Evolutionary conservation across 2,888 invertebrate species (phyloP), one percentile per base, ranked within the genome.

Genomic region (Phengaris alcon): DNA sequence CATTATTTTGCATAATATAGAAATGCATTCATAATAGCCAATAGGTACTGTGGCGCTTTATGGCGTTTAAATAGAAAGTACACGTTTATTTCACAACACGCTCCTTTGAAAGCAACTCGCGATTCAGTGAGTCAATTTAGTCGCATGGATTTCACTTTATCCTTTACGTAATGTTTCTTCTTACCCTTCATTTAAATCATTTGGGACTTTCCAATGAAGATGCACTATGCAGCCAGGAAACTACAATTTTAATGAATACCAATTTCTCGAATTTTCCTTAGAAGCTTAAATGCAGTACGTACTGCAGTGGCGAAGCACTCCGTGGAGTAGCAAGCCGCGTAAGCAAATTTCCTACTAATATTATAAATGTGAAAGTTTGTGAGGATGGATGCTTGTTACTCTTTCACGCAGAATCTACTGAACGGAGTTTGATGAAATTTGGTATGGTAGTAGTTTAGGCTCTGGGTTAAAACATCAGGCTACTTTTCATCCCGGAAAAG

Each of bases 91-190:
- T 7, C 72, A 72, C 54, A 35, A 35, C 35, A 35, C 3, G 35
- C 72, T 72, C 72, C 72, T 72, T 72, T 72, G 72, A 72, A 72
- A 72, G 72, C 72, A 12, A 52, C 54, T 52, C 52, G 51, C 54
- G 52, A 72, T 54, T 75, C 70, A 75, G 70, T 69, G 70, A 75
- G 46, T 77, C 78, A 78, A 79, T 79, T 78, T 75, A 79, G 78
- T 54, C 76, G 51, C 76, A 79, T 76, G 76, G 81, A 81, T 81
- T 82, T 81, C 81, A 79, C 81, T 80, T 79, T 77, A 74, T 74
- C 74, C 78, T 78, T 81, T 80, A 80, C 79, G 79, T 80, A 81
- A 82, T 78, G 70, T 75, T 74, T 52, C 76, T 77, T 76, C 76
- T 75, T 73, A 77, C 78, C 77, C 77, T 78, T 79, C 78, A 74